Evolutionary conservation across 2,797 vertebrate genomes (phyloP).

Genomic region (Pangasius larnaudii): DNA sequence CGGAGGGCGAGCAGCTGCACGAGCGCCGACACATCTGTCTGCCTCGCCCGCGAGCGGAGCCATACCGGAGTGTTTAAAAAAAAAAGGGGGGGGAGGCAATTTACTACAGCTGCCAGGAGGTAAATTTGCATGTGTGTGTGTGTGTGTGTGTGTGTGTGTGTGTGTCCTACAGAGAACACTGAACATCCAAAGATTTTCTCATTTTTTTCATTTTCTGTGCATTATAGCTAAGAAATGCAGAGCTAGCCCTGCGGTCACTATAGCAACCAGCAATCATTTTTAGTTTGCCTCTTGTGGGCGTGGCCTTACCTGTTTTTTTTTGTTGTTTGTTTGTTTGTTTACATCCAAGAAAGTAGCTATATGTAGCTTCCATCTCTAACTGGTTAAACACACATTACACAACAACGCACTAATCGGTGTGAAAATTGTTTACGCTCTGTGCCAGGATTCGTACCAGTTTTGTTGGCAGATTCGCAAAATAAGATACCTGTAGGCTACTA

Average conservation of each 20-base stretch:
- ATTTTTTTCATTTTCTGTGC: background rate
- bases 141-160: slow-evolving; percentile 5
- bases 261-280: background rate
- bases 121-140: background rate
- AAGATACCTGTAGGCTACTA: background rate
- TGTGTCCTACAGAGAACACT: background rate
- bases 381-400: background rate
- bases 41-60: slow-evolving; percentile 43
- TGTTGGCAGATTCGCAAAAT: background rate
- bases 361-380: background rate
- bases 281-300: background rate
- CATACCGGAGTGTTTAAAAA: slow-evolving; percentile 36
- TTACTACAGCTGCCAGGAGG: slow-evolving; percentile 43
- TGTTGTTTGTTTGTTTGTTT: background rate
- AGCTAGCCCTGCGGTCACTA: background rate
- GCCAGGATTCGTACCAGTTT: too few relatives aligned
- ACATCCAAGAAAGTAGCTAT: background rate
- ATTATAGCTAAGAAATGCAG: background rate
- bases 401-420: background rate
- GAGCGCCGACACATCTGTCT: slow-evolving; percentile 43
- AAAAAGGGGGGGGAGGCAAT: slow-evolving; percentile 29
- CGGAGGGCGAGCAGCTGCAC: slow-evolving; percentile 2
- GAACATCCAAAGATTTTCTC: background rate
- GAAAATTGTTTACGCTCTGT: background rate
- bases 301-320: background rate